Percentiles rank a stretch among this genome's conserved stretches.
Conservation (phyloP, 1,140 invertebrate genomes). For the Vollenhovia emeryi region DNA sequence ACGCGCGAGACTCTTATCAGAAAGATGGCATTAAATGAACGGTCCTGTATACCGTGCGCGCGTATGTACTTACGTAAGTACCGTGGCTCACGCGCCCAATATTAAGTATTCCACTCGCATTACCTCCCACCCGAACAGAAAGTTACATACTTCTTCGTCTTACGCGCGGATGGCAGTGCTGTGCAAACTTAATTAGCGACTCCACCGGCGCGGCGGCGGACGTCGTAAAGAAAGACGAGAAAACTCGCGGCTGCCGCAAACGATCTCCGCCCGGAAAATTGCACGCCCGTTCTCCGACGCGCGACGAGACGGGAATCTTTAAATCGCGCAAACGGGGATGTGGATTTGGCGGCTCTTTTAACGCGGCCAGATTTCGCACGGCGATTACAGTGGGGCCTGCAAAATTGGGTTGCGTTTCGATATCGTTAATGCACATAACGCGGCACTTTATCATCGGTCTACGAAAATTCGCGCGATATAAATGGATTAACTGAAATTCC, state of each 20-base stretch:
- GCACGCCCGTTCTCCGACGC: neutral
- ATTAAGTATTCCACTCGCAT: conserved; percentile 73
- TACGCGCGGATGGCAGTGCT: conserved; percentile 52
- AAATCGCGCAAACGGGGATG: neutral
- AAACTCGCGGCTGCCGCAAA: conserved; percentile 10
- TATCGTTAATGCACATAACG: conserved; percentile 4
- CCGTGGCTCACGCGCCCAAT: conserved; percentile 51
- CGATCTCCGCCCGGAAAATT: conserved; percentile 15
- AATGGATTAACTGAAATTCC: conserved; percentile 51
- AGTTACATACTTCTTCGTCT: conserved; percentile 70
- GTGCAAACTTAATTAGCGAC: conserved; percentile 73
- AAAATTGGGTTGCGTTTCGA: conserved; percentile 27
- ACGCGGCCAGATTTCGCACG: neutral
- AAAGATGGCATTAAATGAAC: neutral
- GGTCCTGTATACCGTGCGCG: neutral
- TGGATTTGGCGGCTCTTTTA: conserved; percentile 2
- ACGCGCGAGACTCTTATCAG: too few relatives aligned
- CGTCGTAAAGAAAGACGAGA: conserved; percentile 40
- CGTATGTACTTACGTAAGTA: conserved; percentile 33
- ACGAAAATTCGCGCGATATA: conserved; percentile 23
- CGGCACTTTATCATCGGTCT: conserved; percentile 19
- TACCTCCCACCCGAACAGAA: conserved; percentile 69
- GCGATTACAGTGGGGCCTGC: neutral
- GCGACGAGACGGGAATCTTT: neutral
- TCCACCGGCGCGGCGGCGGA: conserved; percentile 22